Evolutionary conservation across 30 jellyfish, hydroid and myxozoan genomes (phyloP).

Genomic region (Hydractinia symbiolongicarpus): DNA sequence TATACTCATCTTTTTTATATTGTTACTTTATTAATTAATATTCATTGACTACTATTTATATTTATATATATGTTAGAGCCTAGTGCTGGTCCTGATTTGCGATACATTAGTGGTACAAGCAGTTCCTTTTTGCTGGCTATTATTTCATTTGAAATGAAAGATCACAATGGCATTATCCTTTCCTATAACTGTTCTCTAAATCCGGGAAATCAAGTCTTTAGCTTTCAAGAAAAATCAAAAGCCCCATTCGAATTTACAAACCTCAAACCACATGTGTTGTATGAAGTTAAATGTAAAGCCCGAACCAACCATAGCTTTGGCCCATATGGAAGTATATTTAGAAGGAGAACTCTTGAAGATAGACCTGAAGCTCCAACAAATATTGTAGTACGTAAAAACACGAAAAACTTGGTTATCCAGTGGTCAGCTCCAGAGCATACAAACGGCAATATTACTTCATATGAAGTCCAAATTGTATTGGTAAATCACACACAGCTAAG

Average conservation of each 20-base stretch:
- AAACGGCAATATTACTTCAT: constrained; percentile 57
- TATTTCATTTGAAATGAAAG: too few species aligned
- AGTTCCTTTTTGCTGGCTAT: not conserved
- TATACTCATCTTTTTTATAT: not conserved
- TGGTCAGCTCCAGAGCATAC: constrained; percentile 62
- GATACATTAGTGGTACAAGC: not conserved
- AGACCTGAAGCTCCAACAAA: constrained; percentile 24
- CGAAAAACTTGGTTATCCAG: constrained; percentile 14
- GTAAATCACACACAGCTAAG: constrained; percentile 1
- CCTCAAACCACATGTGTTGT: constrained; percentile 56
- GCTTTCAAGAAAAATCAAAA: not conserved
- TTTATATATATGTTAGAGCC: constrained; percentile 8
- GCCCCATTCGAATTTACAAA: constrained; percentile 30
- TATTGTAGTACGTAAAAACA: not conserved
- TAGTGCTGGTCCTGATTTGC: constrained; percentile 13
- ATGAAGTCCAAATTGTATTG: constrained; percentile 29
- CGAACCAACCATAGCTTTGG: constrained; percentile 52
- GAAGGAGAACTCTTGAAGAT: constrained; percentile 18
- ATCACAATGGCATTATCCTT: constrained; percentile 6
- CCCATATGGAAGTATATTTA: constrained; percentile 34
- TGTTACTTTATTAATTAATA: too few species aligned
- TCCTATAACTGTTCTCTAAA: not conserved
- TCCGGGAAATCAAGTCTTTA: constrained; percentile 6
- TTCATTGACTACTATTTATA: too few species aligned
- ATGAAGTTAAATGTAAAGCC: constrained; percentile 55